Base-by-base conservation (phyloP, 2,888 invertebrate genomes). In the Blomia tropicalis region DNA sequence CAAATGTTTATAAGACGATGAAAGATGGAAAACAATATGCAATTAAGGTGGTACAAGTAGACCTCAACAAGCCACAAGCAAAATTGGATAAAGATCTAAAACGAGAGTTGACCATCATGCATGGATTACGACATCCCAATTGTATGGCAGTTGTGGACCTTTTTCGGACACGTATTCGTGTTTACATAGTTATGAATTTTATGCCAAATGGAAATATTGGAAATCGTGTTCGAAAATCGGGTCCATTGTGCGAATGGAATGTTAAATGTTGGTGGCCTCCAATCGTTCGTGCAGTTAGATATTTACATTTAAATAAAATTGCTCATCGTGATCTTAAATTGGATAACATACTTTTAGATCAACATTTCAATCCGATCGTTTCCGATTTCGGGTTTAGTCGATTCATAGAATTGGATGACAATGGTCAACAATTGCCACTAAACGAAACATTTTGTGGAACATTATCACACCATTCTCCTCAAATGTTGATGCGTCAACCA, bases 311-410 rank as follows among this genome's bases (percentile, higher is more conserved):
- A 7, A 14, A 11, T 5, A 19, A 69, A 51, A 69, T 73, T 19
- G 70, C 69, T 75, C 92, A 92, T 77, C 81, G 92, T 47, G 51
- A 47, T n/a, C 7, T 47, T 14, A 47, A 47, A 27, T n/a, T 47
- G 7, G 51, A 47, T n/a, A 47, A 47, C n/a, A 27, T 47, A 14
- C 51, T 47, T 14, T n/a, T 47, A 14, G 51, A 47, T n/a, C 7
- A 7, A 7, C 7, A 25, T 19, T 22, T 25, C 51, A 47, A 47
- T 19, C 51, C 51, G n/a, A 47, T 47, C 22, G 51, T 47, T 7
- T 22, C 51, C 22, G 51, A 47, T n/a, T 47, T 47, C n/a, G 51
- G 51, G 7, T 36, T 36, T 17, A 17, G 7, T 36, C 36, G 36
- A 17, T 17, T 36, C 7, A 17, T 36, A 17, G 7, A 7, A 7